phyloP scores from a whole-genome alignment of 2,888 invertebrate genomes.

The Melitaea athalia region DNA sequence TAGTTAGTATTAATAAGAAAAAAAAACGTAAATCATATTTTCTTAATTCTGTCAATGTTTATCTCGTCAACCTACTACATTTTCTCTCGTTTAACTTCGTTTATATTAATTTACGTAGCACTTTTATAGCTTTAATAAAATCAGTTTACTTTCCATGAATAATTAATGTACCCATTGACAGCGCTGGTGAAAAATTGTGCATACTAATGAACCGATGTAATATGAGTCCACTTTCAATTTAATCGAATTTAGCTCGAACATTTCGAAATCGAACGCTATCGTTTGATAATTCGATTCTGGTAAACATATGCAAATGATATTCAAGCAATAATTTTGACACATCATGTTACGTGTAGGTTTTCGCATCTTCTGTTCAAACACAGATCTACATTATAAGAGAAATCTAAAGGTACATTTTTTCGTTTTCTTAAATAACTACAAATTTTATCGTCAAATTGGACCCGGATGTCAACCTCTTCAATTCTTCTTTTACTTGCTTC shows the following conservation, averaged over 20 bases:
- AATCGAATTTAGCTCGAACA: conserved; percentile 42
- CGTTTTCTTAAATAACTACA: too few relatives aligned
- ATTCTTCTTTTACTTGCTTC: too few relatives aligned
- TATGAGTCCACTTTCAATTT: conserved; percentile 49
- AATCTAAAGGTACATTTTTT: background rate
- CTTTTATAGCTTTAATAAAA: conserved; percentile 43
- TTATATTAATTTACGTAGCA: conserved; percentile 29
- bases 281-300: conserved; percentile 5
- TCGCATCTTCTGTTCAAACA: background rate
- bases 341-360: background rate
- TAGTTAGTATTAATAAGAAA: too few relatives aligned
- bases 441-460: too few relatives aligned
- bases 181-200: conserved; percentile 54
- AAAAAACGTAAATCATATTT: background rate
- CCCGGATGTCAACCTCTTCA: too few relatives aligned
- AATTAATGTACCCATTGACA: conserved; percentile 54
- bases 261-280: conserved; percentile 26
- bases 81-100: conserved; percentile 4
- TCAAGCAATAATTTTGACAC: background rate
- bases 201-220: conserved; percentile 51
- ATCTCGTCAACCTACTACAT: background rate
- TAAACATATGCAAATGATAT: conserved; percentile 7
- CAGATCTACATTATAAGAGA: background rate
- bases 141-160: conserved; percentile 53
- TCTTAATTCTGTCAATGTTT: background rate